Evolutionary conservation across 1,140 invertebrate genomes (phyloP).

Genomic region (Aricia agestis): DNA sequence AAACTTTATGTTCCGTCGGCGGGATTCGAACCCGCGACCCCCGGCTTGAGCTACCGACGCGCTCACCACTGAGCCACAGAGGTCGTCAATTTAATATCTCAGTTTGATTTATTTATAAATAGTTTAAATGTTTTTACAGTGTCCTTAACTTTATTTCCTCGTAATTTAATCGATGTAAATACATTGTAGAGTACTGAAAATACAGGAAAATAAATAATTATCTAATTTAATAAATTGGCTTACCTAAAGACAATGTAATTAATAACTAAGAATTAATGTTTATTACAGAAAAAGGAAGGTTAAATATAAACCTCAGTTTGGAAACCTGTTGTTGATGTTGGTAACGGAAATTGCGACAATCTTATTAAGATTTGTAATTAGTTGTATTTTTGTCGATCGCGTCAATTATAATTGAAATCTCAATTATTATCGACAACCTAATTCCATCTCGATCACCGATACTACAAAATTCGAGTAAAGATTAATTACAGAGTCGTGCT

Average conservation of each 20-base stretch:
- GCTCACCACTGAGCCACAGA: no score
- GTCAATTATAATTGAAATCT: constrained; percentile 19
- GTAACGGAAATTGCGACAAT: constrained; percentile 10
- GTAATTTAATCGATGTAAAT: not conserved
- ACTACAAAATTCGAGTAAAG: constrained; percentile 48
- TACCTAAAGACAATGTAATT: no score
- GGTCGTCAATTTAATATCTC: no score
- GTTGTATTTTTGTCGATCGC: not conserved
- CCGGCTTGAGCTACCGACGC: no score
- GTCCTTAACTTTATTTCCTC: not conserved
- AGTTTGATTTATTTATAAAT: not conserved
- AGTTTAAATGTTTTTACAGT: not conserved
- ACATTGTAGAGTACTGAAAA: not conserved
- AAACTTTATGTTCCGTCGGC: no score
- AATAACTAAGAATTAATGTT: no score
- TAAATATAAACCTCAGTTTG: no score
- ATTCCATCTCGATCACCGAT: constrained; percentile 32
- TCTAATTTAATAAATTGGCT: no score
- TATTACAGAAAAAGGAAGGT: no score
- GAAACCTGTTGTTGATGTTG: not conserved
- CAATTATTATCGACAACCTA: constrained; percentile 24
- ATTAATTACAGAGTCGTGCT: constrained; percentile 46
- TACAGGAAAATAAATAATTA: not conserved
- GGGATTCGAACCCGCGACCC: no score
- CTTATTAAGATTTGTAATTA: constrained; percentile 1